Conservation (phyloP, 2,888 invertebrate genomes). For the Liodrosophila aerea region DNA sequence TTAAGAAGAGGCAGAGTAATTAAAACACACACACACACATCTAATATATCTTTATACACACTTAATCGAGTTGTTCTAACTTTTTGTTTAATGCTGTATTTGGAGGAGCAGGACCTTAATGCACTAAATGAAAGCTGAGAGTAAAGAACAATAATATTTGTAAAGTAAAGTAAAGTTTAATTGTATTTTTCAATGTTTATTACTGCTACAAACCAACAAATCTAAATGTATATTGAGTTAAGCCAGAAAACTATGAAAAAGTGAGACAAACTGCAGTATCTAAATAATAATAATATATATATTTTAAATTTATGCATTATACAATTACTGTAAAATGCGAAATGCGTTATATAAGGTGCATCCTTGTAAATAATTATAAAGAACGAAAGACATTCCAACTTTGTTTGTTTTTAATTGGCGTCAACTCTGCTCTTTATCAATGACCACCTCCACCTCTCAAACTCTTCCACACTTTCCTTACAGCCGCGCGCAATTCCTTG, state of each 20-base stretch:
- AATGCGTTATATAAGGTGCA: conserved; percentile 77
- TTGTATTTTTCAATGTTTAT: conserved; percentile 58
- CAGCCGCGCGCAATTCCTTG: conserved; percentile 22
- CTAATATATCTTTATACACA: conserved; percentile 15
- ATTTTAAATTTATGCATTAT: conserved; percentile 67
- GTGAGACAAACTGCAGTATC: conserved; percentile 52
- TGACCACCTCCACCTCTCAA: too few species aligned
- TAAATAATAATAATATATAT: conserved; percentile 51
- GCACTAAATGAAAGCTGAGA: conserved; percentile 37
- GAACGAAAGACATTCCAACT: conserved; percentile 82
- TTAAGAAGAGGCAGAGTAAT: conserved; percentile 12
- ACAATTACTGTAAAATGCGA: conserved; percentile 43
- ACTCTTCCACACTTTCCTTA: background rate
- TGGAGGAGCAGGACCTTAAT: conserved; percentile 29
- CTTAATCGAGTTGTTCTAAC: conserved; percentile 26
- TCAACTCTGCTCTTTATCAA: too few species aligned
- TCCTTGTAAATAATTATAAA: conserved; percentile 82
- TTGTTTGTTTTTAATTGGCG: conserved; percentile 75
- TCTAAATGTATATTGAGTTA: conserved; percentile 37
- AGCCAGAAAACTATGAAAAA: conserved; percentile 14
- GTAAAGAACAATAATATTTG: conserved; percentile 52
- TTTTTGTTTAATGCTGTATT: conserved; percentile 16
- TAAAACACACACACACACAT: background rate
- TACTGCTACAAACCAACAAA: conserved; percentile 37
- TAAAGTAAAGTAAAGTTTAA: conserved; percentile 49